Conservation (phyloP, 2,888 invertebrate species). For the Ferdinandea cuprea region DNA sequence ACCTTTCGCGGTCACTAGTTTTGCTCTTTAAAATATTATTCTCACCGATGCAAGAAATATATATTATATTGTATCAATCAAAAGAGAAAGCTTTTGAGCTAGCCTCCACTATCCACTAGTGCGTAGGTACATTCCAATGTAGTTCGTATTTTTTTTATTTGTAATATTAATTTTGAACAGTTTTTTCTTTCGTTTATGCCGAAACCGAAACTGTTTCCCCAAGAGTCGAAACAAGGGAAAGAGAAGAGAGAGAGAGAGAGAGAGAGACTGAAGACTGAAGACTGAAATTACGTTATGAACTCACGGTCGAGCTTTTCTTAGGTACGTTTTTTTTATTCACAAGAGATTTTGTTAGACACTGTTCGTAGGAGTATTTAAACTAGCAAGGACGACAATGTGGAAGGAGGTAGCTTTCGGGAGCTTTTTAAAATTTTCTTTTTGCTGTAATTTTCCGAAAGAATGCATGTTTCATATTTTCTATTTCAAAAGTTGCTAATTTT, state of each 20-base stretch:
- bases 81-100: slow-evolving; percentile 46
- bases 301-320: slow-evolving; percentile 50
- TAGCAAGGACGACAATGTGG: slow-evolving; percentile 48
- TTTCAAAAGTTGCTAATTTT: slow-evolving; percentile 50
- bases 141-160: slow-evolving; percentile 2
- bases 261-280: neutral
- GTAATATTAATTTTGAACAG: neutral
- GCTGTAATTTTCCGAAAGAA: slow-evolving; percentile 74
- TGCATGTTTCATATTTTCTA: slow-evolving; percentile 73
- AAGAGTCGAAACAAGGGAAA: slow-evolving; percentile 11
- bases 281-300: slow-evolving; percentile 22
- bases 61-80: slow-evolving; percentile 60
- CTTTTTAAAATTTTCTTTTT: slow-evolving; percentile 72
- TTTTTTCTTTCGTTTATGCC: slow-evolving; percentile 4
- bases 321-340: slow-evolving; percentile 5
- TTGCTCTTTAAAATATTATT: slow-evolving; percentile 30
- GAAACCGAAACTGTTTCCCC: slow-evolving; percentile 16
- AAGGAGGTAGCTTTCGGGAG: slow-evolving; percentile 57
- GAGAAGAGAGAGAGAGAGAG: no score
- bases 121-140: slow-evolving; percentile 34
- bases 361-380: slow-evolving; percentile 57
- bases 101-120: slow-evolving; percentile 16
- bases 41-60: slow-evolving; percentile 31
- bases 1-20: slow-evolving; percentile 72
- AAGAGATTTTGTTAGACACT: slow-evolving; percentile 63